Evolutionary conservation across 1,140 invertebrate species (phyloP), one percentile per base, ranked within the genome.

Genomic region (Rhyacophila brunnea): DNA sequence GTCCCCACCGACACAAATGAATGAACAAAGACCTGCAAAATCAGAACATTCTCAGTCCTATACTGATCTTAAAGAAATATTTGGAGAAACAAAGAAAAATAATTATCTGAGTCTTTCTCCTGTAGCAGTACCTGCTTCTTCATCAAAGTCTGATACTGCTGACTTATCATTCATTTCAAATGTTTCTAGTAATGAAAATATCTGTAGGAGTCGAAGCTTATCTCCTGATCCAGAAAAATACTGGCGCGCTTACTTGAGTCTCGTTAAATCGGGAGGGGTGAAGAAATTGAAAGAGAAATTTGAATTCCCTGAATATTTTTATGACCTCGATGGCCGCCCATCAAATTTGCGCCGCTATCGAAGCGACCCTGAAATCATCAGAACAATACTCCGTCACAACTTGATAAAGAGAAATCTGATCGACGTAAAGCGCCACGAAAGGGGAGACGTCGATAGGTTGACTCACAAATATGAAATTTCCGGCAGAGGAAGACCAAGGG

Each of bases 251-350:
- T 87, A 87, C 65, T 70, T 88, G 48, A 84, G 85, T 48, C 77
- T 87, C 28, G 84, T 87, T 2, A 86, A 86, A 58, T 82, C 83
- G 35, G 90, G 90, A 1, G 87, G 90, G 64, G 91, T 94, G 9
- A 80, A 79, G 17, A 85, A 86, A 63, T 78, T 93, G 1, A 83
- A 83, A 19, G 81, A 85, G 40, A 87, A 86, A 56, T 93, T 91
- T 67, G 90, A 93, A 70, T 58, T 82, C 54, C 68, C 74, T 62
- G 59, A 74, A 38, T 38, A 67, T 65, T 62, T 74, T 60, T 61
- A 67, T 45, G 51, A 70, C 68, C 70, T 70, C 68, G 69, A 69
- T 64, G 73, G 68, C 68, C 78, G 47, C 68, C 81, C 66, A 61
- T 77, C 76, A 11, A 69, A 74, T 36, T 72, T 82, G 46, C 84